Evolutionary conservation across 1,140 invertebrate genomes (phyloP), one percentile per base, ranked within the genome.

Genomic region (Conopomorpha cramerella): DNA sequence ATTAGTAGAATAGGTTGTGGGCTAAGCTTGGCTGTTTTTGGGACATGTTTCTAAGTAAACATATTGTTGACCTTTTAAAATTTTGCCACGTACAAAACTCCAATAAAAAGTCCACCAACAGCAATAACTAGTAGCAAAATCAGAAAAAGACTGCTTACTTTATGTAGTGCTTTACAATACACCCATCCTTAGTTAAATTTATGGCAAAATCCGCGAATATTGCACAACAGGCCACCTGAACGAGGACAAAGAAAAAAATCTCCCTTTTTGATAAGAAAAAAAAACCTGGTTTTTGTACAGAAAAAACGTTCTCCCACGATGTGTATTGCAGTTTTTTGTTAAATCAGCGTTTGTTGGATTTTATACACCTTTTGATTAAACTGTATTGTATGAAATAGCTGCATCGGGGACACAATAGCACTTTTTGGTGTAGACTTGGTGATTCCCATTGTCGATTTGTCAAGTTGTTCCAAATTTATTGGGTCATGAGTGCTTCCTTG

Each of bases 231-330:
- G 43, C 44, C 60, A 64, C 60, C 60, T 64, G 60, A 59, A 45
- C 41, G 30, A 38, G 27, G 27, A 61, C 55, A 61, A 63, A 53
- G 16, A 39, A 49, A 46, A 44, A 38, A 38, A 30, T 35, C 46
- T 53, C 49, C 60, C 57, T 54, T 54, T 59, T 54, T 53, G 43
- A 36, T 42, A 33, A 39, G 50, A 51, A 58, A 64, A 58, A 47
- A 50, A 36, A 55, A n/a, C n/a, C n/a, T n/a, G n/a, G 38, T 37
- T 56, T 55, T 63, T 63, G 45, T 36, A 44, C 26, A 31, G 41
- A 51, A 64, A 63, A 52, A 55, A 48, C 44, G 49, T 30, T 64
- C 55, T 62, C 60, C 55, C 57, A 64, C 60, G 60, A 57, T 47
- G 51, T 33, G 50, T 35, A 43, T 41, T 55, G 51, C 54, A 51